These are phyloP conservation scores for Timema podura DNA, from an alignment of 2,888 invertebrate species.

Conservation along the genomic window DNA sequence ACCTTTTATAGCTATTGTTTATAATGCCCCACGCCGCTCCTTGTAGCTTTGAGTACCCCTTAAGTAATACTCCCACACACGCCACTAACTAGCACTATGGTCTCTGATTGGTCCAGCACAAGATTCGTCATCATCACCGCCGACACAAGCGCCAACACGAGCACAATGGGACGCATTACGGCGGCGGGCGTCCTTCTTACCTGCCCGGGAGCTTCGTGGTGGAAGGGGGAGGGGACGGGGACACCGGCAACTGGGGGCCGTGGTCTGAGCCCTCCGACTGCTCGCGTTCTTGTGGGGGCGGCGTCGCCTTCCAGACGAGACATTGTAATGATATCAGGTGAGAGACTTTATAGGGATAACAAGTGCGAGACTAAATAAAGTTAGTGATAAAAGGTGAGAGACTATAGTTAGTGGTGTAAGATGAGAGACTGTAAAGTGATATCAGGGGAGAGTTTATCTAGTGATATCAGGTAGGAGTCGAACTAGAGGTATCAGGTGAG, in stretches of 20 bases:
- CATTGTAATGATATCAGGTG: conserved; percentile 65
- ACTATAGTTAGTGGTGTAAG: too few species aligned
- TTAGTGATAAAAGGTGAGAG: too few species aligned
- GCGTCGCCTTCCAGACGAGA: conserved; percentile 81
- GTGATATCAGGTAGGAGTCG: too few species aligned
- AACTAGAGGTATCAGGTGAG: too few species aligned
- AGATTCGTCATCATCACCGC: conserved; percentile 25
- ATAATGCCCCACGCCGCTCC: too few species aligned
- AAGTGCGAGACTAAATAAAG: too few species aligned
- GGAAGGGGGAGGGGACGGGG: conserved; percentile 52
- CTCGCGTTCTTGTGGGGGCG: conserved; percentile 89
- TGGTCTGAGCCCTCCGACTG: conserved; percentile 83
- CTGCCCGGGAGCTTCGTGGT: conserved; percentile 70
- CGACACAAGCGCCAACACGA: conserved; percentile 65
- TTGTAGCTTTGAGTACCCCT: too few species aligned
- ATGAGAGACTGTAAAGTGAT: too few species aligned
- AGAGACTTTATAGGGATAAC: conserved; percentile 34
- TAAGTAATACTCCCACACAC: too few species aligned
- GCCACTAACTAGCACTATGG: too few species aligned
- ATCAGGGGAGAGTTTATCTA: too few species aligned
- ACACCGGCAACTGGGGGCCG: conserved; percentile 70
- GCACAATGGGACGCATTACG: neutral
- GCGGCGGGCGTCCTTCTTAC: conserved; percentile 49
- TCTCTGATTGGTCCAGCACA: conserved; percentile 21
- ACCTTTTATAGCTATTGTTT: too few species aligned